Base-by-base conservation (phyloP, 2,888 invertebrate species). In the Xanthia icteritia region DNA sequence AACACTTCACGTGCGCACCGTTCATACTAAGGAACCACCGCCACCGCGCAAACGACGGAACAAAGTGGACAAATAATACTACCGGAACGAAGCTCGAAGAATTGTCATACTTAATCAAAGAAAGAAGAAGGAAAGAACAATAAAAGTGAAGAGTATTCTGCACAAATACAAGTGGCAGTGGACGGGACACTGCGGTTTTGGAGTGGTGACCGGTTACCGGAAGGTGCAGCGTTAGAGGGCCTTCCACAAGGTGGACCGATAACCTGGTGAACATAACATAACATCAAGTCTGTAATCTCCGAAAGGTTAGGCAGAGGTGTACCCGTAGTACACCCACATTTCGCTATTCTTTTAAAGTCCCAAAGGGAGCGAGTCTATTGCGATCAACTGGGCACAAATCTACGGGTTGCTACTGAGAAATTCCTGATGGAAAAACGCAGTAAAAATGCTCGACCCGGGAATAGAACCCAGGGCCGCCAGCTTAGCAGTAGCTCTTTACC, bases 1-100 rank as follows among this genome's bases (percentile, higher is more conserved):
- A 71, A 95, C 94, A 69, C 90, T 95, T 31, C 95, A 95, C 91
- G 93, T 95, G 15, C 86, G 83, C 8, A 87, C 82, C n/a, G 74
- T 79, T 1, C 80, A 77, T 11, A 77, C 79, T 1, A 73, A 78
- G 31, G 86, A 86, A 31, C 86, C 83, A 0, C 74, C 83, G 15
- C 83, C 83, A 0, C 61, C 83, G 11, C 74, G 83, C 6, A 85
- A 77, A n/a, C 78, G 74, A 51, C 58, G 83, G 17, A 73, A 76
- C 65, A 82, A 81, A 15, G 27, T 63, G 2, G 36, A 58, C 20
- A 81, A 81, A 27, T 77, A 65, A 80, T 23, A 42, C 31, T 17
- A 8, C 2, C 3, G 9, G 15, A 36, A 67, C 23, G 15, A n/a
- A 36, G 54, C n/a, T 36, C 6, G 11, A 68, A 68, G n/a, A 68